Percentiles rank a stretch among this genome's conserved stretches.
These are phyloP conservation scores for Morone chrysops DNA, from an alignment of 2,113 vertebrate genomes.

Conservation along the genomic window DNA sequence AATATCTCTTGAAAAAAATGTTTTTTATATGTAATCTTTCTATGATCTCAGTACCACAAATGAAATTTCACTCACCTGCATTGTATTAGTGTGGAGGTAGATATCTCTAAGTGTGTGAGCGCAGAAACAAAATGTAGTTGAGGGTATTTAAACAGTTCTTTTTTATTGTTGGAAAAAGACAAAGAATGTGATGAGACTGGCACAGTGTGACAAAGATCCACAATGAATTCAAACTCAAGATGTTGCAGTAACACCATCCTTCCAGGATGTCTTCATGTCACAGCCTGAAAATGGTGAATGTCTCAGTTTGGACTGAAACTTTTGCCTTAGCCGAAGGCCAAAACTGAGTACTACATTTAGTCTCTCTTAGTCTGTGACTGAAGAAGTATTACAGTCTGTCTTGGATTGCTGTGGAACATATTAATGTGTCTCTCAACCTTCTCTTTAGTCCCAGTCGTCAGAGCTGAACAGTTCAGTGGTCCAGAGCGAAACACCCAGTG, in stretches of 20 bases:
- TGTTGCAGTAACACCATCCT: neutral
- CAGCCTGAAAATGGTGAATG: neutral
- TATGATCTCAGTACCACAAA: neutral
- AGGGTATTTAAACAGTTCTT: neutral
- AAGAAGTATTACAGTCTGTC: conserved; percentile 21
- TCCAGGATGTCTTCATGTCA: neutral
- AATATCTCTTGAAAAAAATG: neutral
- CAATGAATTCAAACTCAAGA: neutral
- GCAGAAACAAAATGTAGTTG: neutral
- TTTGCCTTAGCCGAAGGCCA: conserved; percentile 19
- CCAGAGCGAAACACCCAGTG: conserved; percentile 91
- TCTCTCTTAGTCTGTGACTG: conserved; percentile 18
- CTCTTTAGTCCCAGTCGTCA: conserved; percentile 87
- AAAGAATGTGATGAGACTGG: neutral
- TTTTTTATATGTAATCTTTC: neutral
- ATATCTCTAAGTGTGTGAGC: neutral
- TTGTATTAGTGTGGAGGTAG: neutral
- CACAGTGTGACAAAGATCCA: neutral
- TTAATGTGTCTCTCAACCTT: conserved; percentile 19
- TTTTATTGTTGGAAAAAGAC: neutral
- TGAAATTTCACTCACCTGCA: neutral
- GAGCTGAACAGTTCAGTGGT: conserved; percentile 95
- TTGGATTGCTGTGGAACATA: conserved; percentile 8
- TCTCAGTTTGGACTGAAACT: conserved; percentile 16
- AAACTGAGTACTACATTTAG: conserved; percentile 17